Evolutionary conservation across 2,888 invertebrate genomes (phyloP).

Genomic region (Tipula unca): DNA sequence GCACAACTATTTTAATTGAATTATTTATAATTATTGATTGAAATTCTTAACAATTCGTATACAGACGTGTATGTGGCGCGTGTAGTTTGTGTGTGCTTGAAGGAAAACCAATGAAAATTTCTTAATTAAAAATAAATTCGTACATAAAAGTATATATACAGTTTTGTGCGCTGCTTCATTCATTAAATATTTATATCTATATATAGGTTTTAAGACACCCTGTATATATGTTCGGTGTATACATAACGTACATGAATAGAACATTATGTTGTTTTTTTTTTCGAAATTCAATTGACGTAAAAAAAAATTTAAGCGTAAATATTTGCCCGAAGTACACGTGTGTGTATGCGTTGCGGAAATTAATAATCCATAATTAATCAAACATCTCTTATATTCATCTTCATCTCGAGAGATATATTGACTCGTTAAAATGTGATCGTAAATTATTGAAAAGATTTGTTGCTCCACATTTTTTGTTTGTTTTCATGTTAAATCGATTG

Average conservation of each 20-base stretch:
- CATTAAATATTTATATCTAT: background rate
- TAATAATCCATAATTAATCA: background rate
- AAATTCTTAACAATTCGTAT: background rate
- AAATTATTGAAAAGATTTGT: background rate
- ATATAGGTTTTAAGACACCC: background rate
- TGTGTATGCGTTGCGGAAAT: background rate
- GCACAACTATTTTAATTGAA: background rate
- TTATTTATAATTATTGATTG: constrained; percentile 4
- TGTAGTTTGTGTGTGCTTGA: background rate
- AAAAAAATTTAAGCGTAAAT: background rate
- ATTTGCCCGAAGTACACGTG: background rate
- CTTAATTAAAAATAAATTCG: background rate
- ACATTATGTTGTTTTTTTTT: background rate
- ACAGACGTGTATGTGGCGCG: background rate
- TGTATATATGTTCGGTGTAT: background rate
- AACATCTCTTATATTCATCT: background rate
- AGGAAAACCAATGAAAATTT: background rate
- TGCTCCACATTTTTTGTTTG: background rate
- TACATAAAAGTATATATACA: background rate
- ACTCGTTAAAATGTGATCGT: background rate
- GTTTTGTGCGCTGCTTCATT: background rate
- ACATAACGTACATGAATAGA: background rate
- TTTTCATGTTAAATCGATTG: background rate
- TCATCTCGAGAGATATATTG: background rate
- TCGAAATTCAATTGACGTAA: background rate